phyloP scores from a whole-genome alignment of 2,797 vertebrate genomes.

The Zenarchopterus dispar region DNA sequence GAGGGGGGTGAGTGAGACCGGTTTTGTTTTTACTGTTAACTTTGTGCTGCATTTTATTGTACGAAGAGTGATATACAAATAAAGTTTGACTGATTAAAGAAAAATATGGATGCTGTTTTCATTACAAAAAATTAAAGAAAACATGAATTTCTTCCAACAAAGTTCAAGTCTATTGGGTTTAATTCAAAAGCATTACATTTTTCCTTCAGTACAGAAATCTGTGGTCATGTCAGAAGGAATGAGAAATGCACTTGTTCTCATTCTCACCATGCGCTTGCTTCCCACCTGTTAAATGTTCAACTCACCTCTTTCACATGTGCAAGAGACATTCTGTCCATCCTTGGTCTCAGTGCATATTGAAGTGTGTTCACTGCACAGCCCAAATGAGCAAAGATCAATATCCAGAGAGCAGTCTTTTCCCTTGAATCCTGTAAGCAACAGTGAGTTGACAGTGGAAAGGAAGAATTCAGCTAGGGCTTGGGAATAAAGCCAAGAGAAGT shows the following conservation, averaged over 20 bases:
- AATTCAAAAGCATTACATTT: no score
- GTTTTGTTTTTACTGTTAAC: no score
- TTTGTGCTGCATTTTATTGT: no score
- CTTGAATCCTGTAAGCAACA: constrained; percentile 67
- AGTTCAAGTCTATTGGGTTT: no score
- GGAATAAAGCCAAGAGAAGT: constrained; percentile 28
- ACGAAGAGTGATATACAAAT: no score
- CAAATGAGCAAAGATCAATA: constrained; percentile 74
- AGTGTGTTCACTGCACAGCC: constrained; percentile 69
- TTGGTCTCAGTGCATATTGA: constrained; percentile 67
- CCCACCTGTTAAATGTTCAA: constrained; percentile 17
- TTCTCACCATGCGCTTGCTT: not conserved
- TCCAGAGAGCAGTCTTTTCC: constrained; percentile 75
- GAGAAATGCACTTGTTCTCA: constrained; percentile 8
- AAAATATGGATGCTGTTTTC: no score
- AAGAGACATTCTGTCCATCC: constrained; percentile 71
- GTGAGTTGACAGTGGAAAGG: constrained; percentile 2
- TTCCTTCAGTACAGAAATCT: no score
- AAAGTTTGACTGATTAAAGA: no score
- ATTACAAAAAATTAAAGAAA: no score
- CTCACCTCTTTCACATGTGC: constrained; percentile 72
- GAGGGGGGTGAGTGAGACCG: no score
- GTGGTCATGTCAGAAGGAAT: not conserved
- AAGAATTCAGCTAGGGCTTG: constrained; percentile 24
- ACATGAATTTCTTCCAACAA: no score